A percentile compares a stretch with the other conserved stretches of the same genome.
phyloP scores from a whole-genome alignment of 2,888 invertebrate genomes.

The Amiota communis region DNA sequence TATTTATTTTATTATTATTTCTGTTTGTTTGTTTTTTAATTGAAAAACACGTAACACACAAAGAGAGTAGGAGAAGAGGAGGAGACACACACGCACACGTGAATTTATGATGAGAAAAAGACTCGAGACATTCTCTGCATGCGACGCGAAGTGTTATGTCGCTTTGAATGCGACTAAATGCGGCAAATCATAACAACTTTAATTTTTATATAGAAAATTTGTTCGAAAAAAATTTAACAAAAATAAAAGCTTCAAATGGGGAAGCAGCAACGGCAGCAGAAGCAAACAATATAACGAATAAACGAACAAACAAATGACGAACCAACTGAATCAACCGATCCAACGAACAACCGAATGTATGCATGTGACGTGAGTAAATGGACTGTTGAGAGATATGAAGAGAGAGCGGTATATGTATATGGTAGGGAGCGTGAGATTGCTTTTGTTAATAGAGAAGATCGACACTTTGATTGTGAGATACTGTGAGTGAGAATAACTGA shows the following conservation, averaged over 20 bases:
- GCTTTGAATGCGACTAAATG: slow-evolving; percentile 56
- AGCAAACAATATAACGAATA: slow-evolving; percentile 11
- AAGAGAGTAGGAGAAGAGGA: background rate
- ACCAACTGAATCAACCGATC: background rate
- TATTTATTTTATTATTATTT: background rate
- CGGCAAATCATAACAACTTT: slow-evolving; percentile 59
- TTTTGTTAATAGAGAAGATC: too few relatives aligned
- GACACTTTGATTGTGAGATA: too few relatives aligned
- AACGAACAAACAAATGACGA: background rate
- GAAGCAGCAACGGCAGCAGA: slow-evolving; percentile 13
- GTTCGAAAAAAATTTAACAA: background rate
- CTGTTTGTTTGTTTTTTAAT: background rate
- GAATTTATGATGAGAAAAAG: background rate
- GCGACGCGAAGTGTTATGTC: slow-evolving; percentile 39
- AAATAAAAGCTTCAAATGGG: slow-evolving; percentile 16
- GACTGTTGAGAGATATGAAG: background rate
- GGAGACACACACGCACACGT: slow-evolving; percentile 3
- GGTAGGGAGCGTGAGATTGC: too few relatives aligned
- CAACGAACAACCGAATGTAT: slow-evolving; percentile 2
- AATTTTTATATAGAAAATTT: slow-evolving; percentile 57
- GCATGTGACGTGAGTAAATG: background rate
- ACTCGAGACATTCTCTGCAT: background rate
- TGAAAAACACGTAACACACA: too few relatives aligned
- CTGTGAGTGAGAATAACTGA: background rate
- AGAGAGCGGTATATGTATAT: too few relatives aligned